These are phyloP conservation scores for Scaptodrosophila latifasciaeformis DNA, from an alignment of 2,888 invertebrate genomes.

Conservation along the genomic window DNA sequence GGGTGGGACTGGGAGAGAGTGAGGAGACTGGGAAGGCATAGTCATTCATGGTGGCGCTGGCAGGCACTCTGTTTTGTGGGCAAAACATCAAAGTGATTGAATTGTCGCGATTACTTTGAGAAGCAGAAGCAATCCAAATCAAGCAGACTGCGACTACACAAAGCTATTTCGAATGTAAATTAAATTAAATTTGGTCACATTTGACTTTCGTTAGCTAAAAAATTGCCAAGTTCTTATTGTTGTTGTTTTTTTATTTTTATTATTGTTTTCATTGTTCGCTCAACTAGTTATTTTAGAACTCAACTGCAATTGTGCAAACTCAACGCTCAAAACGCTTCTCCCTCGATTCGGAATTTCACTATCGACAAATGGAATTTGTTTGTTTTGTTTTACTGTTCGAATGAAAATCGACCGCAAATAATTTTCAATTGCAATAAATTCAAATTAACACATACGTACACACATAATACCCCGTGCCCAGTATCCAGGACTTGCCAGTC, in stretches of 20 bases:
- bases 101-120: conserved; percentile 69
- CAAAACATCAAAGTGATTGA: conserved; percentile 71
- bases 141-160: conserved; percentile 16
- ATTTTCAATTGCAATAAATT: conserved; percentile 55
- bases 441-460: conserved; percentile 28
- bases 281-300: too few species aligned
- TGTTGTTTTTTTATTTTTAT: conserved; percentile 9
- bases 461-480: not conserved
- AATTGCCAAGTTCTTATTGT: too few species aligned
- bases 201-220: too few species aligned
- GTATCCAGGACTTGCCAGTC: conserved; percentile 5
- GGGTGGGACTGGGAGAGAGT: conserved; percentile 24
- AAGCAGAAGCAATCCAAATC: conserved; percentile 24
- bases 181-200: conserved; percentile 59
- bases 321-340: not conserved
- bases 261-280: conserved; percentile 6
- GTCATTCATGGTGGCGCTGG: not conserved
- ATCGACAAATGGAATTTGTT: conserved; percentile 31
- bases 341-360: not conserved
- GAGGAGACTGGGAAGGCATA: conserved; percentile 8
- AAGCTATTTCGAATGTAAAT: conserved; percentile 53
- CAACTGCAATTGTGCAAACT: conserved; percentile 3
- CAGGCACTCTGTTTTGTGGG: conserved; percentile 54
- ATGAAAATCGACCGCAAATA: conserved; percentile 25
- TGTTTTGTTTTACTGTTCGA: conserved; percentile 20